Evolutionary conservation across 2,797 vertebrate genomes (phyloP).

Genomic region (Nasua narica): DNA sequence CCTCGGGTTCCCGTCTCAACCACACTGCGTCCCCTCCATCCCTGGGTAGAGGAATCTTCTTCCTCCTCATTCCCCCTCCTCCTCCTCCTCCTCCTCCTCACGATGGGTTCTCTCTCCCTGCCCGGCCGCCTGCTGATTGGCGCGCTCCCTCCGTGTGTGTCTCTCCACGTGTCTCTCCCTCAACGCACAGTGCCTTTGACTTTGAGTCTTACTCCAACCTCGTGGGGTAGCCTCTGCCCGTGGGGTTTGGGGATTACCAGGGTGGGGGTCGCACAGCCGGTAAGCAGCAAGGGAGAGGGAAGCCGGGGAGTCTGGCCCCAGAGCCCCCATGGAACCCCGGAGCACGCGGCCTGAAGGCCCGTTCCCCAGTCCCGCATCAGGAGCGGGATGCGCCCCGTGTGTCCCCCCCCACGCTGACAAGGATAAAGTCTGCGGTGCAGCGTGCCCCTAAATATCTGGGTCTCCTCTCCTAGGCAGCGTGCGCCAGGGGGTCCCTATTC

Average conservation of each 20-base stretch:
- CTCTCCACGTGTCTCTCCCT: too few species aligned
- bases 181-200: neutral
- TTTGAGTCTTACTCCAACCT: too few species aligned
- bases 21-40: too few species aligned
- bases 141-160: too few species aligned
- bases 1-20: neutral
- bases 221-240: neutral
- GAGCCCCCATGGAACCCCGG: neutral
- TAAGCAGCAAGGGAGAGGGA: neutral
- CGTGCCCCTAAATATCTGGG: neutral
- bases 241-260: neutral
- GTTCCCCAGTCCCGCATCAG: neutral
- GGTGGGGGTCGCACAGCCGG: neutral
- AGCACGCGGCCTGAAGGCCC: neutral
- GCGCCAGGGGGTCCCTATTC: accelerated
- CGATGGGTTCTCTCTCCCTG: too few species aligned
- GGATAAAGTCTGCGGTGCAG: neutral
- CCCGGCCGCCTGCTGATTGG: too few species aligned
- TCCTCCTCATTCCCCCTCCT: accelerated
- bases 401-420: neutral
- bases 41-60: accelerated
- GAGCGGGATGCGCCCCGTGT: accelerated
- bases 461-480: neutral
- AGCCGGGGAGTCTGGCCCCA: neutral
- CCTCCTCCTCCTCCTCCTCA: neutral